Conservation (phyloP, 1,140 invertebrate genomes). For the Apocrypta bakeri region DNA sequence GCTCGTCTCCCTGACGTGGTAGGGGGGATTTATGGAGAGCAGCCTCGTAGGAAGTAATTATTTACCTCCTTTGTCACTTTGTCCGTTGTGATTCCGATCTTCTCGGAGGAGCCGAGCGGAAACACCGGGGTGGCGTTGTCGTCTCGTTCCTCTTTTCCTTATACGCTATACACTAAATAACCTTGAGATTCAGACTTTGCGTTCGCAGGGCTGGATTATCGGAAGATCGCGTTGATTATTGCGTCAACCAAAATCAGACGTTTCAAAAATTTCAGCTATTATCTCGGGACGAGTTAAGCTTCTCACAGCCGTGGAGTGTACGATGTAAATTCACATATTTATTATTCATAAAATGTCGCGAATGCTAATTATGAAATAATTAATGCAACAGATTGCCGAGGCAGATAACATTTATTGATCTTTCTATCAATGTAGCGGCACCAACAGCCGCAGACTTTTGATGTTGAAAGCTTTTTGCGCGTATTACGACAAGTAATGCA, state of each 20-base stretch:
- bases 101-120: not conserved
- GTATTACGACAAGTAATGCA: not conserved
- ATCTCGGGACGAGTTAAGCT: too few species aligned
- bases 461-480: not conserved
- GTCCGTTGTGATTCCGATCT: slow-evolving; percentile 46
- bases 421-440: not conserved
- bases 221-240: too few species aligned
- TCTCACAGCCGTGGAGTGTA: too few species aligned
- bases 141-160: not conserved
- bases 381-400: slow-evolving; percentile 1
- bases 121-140: not conserved
- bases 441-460: not conserved
- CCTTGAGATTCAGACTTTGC: slow-evolving; percentile 40
- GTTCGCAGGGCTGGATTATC: too few species aligned
- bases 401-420: not conserved
- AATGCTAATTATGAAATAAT: not conserved
- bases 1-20: not conserved
- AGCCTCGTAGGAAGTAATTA: slow-evolving; percentile 51
- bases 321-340: not conserved
- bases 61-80: slow-evolving; percentile 51
- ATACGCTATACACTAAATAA: not conserved
- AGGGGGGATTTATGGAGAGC: slow-evolving; percentile 43
- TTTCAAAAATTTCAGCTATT: too few species aligned
- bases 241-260: too few species aligned
- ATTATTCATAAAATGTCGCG: not conserved